These are phyloP conservation scores for Sebastes elongatus DNA, from an alignment of 2,797 vertebrate genomes.

Conservation along the genomic window DNA sequence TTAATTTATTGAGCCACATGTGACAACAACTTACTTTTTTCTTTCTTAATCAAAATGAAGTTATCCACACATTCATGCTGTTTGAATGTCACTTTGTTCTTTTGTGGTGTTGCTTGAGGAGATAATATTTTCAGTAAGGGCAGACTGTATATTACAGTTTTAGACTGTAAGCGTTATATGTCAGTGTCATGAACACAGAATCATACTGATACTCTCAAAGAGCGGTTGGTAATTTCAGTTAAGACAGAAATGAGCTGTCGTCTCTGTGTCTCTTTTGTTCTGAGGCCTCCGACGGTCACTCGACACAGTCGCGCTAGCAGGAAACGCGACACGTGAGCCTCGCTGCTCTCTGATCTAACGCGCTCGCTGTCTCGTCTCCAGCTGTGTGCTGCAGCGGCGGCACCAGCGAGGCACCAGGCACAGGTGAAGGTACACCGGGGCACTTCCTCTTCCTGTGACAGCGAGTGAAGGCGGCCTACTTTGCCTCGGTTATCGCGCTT, in stretches of 20 bases:
- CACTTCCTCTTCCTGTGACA: constrained; percentile 79
- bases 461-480: constrained; percentile 81
- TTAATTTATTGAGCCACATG: constrained; percentile 53
- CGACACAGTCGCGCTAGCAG: constrained; percentile 32
- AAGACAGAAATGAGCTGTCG: background rate
- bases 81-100: background rate
- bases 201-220: background rate
- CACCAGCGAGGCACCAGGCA: constrained; percentile 37
- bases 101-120: background rate
- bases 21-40: constrained; percentile 20
- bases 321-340: constrained; percentile 47
- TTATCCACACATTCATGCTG: background rate
- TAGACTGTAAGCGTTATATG: background rate
- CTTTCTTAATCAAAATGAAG: background rate
- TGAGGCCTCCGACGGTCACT: constrained; percentile 64
- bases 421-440: constrained; percentile 68
- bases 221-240: constrained; percentile 4
- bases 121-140: background rate
- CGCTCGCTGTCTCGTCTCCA: constrained; percentile 51
- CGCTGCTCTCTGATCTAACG: constrained; percentile 53
- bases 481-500: constrained; percentile 62
- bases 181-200: background rate
- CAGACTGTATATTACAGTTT: background rate
- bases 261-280: constrained; percentile 24
- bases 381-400: constrained; percentile 58